Conservation (phyloP, 53 echinoderm and acorn worm species). For the Holothuria scabra region DNA sequence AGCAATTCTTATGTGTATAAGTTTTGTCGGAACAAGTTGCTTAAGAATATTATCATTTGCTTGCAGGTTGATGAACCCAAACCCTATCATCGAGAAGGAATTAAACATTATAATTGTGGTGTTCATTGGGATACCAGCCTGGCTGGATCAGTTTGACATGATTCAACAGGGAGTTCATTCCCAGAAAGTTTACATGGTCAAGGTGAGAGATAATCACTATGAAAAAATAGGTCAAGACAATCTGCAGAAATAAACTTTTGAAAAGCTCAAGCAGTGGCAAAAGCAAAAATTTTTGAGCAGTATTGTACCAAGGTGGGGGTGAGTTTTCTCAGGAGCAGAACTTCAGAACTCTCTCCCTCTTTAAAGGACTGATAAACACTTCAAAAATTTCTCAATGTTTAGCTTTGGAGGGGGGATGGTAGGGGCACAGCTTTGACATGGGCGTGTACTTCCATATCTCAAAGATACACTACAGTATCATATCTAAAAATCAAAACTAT, state of each 20-base stretch:
- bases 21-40: neutral
- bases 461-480: neutral
- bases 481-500: neutral
- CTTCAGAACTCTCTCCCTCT: too few relatives aligned
- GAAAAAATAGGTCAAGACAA: too few relatives aligned
- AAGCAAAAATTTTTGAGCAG: too few relatives aligned
- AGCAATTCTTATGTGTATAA: neutral
- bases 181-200: conserved; percentile 78
- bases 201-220: conserved; percentile 42
- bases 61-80: conserved; percentile 88
- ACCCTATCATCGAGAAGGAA: conserved; percentile 79
- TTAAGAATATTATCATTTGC: neutral
- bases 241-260: too few relatives aligned
- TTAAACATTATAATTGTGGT: conserved; percentile 76
- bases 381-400: too few relatives aligned
- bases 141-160: conserved; percentile 72
- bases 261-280: too few relatives aligned
- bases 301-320: too few relatives aligned
- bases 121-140: conserved; percentile 70
- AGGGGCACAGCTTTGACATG: too few relatives aligned
- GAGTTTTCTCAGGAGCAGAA: too few relatives aligned
- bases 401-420: too few relatives aligned
- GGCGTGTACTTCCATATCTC: too few relatives aligned
- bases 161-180: conserved; percentile 62
- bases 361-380: too few relatives aligned